These are phyloP conservation scores for Vanacampus margaritifer DNA, from an alignment of 2,113 vertebrate genomes.

Conservation along the genomic window DNA sequence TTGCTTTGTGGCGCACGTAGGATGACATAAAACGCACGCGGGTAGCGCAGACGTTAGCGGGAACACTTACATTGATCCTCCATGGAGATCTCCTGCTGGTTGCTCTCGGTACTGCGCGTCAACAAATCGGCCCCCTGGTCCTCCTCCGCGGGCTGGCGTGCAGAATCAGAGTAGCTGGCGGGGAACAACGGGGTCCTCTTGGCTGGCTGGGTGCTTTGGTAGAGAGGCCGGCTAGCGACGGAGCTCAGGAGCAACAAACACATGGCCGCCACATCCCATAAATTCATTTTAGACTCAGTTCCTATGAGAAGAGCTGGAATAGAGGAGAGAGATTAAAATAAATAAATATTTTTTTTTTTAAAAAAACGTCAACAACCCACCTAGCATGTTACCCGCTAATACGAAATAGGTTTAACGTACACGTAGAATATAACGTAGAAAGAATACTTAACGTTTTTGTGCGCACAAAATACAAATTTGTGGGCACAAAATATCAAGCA, in stretches of 20 bases:
- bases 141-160: slow-evolving; percentile 69
- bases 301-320: slow-evolving; percentile 85
- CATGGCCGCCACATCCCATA: slow-evolving; percentile 98
- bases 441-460: no score
- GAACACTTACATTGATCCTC: slow-evolving; percentile 70
- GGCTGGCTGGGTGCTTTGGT: slow-evolving; percentile 78
- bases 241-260: slow-evolving; percentile 97
- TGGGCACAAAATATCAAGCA: not conserved
- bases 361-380: not conserved
- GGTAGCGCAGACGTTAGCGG: not conserved
- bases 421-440: no score
- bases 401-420: no score
- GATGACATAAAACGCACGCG: not conserved
- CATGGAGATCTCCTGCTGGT: slow-evolving; percentile 64
- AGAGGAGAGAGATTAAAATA: not conserved
- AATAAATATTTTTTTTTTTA: no score
- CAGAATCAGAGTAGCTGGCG: slow-evolving; percentile 76
- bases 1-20: not conserved
- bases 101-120: slow-evolving; percentile 62
- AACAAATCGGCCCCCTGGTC: slow-evolving; percentile 57
- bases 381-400: no score
- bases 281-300: slow-evolving; percentile 99
- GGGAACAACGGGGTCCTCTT: slow-evolving; percentile 67
- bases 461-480: no score
- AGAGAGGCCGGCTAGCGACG: slow-evolving; percentile 86